Percentiles rank a stretch among this genome's conserved stretches.
Conservation (phyloP, 2,113 vertebrate genomes). For the Oncorhynchus tshawytscha region DNA sequence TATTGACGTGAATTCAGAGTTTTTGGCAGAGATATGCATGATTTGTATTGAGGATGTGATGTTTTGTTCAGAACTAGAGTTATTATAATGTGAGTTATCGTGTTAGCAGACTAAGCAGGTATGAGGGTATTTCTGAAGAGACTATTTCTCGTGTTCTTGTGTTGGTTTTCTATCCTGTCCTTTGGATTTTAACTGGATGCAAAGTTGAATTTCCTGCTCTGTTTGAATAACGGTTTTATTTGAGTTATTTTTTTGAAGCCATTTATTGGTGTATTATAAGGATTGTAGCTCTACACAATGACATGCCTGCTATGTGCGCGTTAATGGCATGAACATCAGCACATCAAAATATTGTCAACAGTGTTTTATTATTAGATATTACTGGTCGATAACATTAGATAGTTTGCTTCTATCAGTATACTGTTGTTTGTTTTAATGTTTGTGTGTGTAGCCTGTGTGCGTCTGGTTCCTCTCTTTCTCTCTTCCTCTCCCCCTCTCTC, state of each 20-base stretch:
- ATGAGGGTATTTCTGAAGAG: not conserved
- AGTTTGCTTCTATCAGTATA: conserved; percentile 14
- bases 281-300: not conserved
- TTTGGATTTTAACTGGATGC: not conserved
- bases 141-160: not conserved
- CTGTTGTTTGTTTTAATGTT: conserved; percentile 36
- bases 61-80: not conserved
- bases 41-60: conserved; percentile 10
- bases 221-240: not conserved
- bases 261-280: not conserved
- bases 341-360: not conserved
- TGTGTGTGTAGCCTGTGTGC: conserved; percentile 25
- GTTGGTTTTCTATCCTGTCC: not conserved
- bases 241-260: not conserved
- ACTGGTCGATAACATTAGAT: not conserved
- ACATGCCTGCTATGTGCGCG: not conserved
- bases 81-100: not conserved
- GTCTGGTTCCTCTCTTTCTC: no score
- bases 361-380: not conserved
- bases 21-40: conserved; percentile 5
- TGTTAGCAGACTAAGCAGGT: not conserved
- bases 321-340: not conserved
- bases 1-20: not conserved
- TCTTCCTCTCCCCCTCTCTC: not conserved
- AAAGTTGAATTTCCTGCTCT: not conserved